A percentile compares a stretch with the other conserved stretches of the same genome.
phyloP scores from a whole-genome alignment of 2,113 vertebrate species.

The Galeopterus variegatus region DNA sequence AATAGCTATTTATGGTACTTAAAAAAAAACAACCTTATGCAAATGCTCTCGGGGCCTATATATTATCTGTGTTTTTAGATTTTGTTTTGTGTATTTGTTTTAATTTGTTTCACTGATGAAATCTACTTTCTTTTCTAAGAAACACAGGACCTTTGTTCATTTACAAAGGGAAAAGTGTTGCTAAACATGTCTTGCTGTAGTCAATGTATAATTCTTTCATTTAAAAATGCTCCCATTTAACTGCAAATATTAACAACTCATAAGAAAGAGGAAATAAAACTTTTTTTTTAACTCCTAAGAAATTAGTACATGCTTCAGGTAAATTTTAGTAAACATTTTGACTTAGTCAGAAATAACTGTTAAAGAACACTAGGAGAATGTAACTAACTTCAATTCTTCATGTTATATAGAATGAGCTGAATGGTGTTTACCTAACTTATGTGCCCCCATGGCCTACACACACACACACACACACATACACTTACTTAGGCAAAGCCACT shows the following conservation, averaged over 20 bases:
- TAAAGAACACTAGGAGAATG: background rate
- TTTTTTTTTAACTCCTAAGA: background rate
- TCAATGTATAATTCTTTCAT: background rate
- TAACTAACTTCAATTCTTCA: background rate
- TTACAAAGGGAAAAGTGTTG: background rate
- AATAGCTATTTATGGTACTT: background rate
- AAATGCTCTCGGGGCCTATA: background rate
- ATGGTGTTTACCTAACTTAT: background rate
- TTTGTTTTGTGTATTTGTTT: background rate
- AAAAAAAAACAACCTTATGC: background rate
- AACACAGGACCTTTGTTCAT: background rate
- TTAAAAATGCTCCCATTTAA: conserved; percentile 56
- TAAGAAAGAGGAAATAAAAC: too few species aligned
- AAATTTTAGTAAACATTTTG: conserved; percentile 7
- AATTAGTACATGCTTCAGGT: conserved; percentile 19
- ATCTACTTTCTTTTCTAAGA: conserved; percentile 54
- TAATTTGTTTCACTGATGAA: background rate
- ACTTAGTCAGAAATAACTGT: conserved; percentile 9
- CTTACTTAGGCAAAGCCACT: background rate
- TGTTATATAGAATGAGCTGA: background rate
- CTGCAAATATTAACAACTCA: background rate
- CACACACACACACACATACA: background rate
- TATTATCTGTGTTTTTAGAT: background rate
- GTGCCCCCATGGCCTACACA: too few species aligned
- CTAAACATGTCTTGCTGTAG: background rate